A percentile compares a stretch with the other conserved stretches of the same genome.
Evolutionary conservation across 2,888 invertebrate genomes (phyloP).

Genomic region (Agrochola macilenta): DNA sequence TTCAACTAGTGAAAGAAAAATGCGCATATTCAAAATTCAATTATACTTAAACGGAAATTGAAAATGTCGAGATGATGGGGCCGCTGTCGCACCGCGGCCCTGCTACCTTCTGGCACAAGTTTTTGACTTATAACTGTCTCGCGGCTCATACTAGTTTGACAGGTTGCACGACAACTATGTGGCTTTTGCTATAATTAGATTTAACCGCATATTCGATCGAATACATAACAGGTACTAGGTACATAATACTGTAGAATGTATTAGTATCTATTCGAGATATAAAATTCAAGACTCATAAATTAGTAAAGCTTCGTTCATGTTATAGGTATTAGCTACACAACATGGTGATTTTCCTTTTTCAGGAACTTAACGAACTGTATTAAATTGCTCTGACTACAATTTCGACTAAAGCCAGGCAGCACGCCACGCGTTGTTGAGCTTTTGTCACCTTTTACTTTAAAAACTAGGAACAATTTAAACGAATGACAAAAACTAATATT

Average conservation of each 20-base stretch:
- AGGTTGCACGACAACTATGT: constrained; percentile 37
- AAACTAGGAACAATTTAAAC: constrained; percentile 32
- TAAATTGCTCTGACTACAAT: constrained; percentile 37
- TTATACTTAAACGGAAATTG: constrained; percentile 85
- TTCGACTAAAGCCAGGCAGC: constrained; percentile 33
- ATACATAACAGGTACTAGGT: not conserved
- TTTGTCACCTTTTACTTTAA: constrained; percentile 27
- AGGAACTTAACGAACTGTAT: constrained; percentile 35
- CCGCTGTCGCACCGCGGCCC: constrained; percentile 67
- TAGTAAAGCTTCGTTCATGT: not conserved
- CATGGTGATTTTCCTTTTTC: constrained; percentile 28
- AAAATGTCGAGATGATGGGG: constrained; percentile 78
- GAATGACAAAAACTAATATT: not conserved
- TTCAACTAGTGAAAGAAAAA: constrained; percentile 62
- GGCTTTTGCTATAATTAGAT: constrained; percentile 43
- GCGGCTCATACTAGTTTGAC: constrained; percentile 40
- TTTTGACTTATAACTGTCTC: constrained; percentile 55
- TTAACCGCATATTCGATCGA: constrained; percentile 11
- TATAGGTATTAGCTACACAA: not conserved
- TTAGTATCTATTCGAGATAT: not conserved
- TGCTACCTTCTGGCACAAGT: constrained; percentile 57
- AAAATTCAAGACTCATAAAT: constrained; percentile 1
- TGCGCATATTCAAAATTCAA: constrained; percentile 78
- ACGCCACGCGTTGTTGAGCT: constrained; percentile 20
- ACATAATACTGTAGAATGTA: not conserved